phyloP scores from a whole-genome alignment of 2,888 invertebrate species.

The Harpalus rufipes region DNA sequence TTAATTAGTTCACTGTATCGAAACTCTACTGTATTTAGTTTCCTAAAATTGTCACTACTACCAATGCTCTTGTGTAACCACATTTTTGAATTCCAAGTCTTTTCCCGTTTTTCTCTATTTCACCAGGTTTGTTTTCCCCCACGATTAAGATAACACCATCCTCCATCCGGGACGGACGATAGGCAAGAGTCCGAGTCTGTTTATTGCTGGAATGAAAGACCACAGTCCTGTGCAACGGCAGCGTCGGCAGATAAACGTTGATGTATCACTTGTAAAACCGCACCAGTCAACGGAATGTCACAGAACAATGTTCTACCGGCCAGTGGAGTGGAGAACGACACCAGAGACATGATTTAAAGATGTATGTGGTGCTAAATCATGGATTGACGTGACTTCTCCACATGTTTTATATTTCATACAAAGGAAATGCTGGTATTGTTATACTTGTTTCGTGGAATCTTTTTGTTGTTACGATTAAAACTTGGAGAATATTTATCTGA shows the following conservation, averaged over 20 bases:
- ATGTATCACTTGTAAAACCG: slow-evolving; percentile 51
- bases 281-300: slow-evolving; percentile 27
- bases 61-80: too few relatives aligned
- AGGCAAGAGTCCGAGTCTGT: slow-evolving; percentile 33
- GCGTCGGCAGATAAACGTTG: slow-evolving; percentile 54
- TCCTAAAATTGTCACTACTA: too few relatives aligned
- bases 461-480: not conserved
- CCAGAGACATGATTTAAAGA: slow-evolving; percentile 29
- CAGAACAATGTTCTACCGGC: slow-evolving; percentile 24
- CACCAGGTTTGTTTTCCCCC: not conserved
- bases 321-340: slow-evolving; percentile 11
- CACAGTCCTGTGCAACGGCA: slow-evolving; percentile 20
- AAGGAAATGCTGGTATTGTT: not conserved
- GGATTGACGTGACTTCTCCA: slow-evolving; percentile 26
- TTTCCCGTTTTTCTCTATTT: not conserved
- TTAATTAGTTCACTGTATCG: too few relatives aligned
- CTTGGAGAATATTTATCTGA: not conserved
- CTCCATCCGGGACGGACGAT: slow-evolving; percentile 8
- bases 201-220: slow-evolving; percentile 59
- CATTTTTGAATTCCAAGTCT: not conserved
- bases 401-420: not conserved
- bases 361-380: slow-evolving; percentile 38
- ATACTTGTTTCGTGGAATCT: not conserved
- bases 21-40: too few relatives aligned
- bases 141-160: slow-evolving; percentile 25